Evolutionary conservation across 2,888 invertebrate genomes (phyloP).

Genomic region (Chrysomela aeneicollis): DNA sequence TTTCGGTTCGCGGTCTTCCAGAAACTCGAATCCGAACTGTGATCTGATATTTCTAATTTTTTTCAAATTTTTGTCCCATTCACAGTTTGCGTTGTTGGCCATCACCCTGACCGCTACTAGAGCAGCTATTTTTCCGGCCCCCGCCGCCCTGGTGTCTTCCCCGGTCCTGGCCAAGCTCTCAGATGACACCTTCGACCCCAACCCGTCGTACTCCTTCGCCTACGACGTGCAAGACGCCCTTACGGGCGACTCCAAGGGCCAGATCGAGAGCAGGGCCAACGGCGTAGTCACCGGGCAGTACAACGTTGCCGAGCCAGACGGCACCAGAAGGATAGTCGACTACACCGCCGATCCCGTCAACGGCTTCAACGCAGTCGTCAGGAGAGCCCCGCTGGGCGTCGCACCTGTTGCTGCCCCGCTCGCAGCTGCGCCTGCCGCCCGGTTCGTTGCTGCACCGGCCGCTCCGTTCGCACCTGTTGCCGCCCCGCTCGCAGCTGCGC

Average conservation of each 20-base stretch:
- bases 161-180: conserved; percentile 60
- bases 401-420: conserved; percentile 37
- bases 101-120: not conserved
- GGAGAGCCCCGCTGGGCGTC: conserved; percentile 64
- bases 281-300: conserved; percentile 72
- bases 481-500: conserved; percentile 36
- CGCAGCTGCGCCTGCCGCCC: conserved; percentile 42
- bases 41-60: no score
- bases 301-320: conserved; percentile 71
- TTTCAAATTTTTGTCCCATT: not conserved
- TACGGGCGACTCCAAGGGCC: conserved; percentile 68
- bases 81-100: conserved; percentile 10
- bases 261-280: conserved; percentile 66
- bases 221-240: conserved; percentile 74
- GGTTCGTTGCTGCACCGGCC: conserved; percentile 50
- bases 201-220: conserved; percentile 72
- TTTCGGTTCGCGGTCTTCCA: no score
- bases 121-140: conserved; percentile 26
- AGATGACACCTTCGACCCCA: conserved; percentile 64
- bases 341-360: conserved; percentile 72
- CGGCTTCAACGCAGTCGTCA: conserved; percentile 74
- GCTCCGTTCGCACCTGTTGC: conserved; percentile 47
- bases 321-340: conserved; percentile 69
- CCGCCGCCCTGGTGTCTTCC: conserved; percentile 49
- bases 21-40: no score